Conservation (phyloP, 2,797 vertebrate species). For the Anguilla marmorata region DNA sequence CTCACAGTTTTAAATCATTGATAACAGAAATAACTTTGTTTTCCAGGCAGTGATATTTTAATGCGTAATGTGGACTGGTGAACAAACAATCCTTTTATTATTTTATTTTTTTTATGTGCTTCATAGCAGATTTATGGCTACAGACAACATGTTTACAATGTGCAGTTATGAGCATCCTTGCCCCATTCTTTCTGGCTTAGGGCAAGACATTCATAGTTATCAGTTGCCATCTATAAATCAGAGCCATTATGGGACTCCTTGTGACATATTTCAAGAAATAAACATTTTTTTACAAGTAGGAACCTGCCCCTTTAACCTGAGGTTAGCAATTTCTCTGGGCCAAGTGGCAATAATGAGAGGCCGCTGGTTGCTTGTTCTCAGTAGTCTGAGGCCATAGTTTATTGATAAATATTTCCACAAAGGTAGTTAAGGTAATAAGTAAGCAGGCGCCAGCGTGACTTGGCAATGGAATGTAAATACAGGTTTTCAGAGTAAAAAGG, state of each 20-base stretch:
- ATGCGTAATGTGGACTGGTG: not conserved
- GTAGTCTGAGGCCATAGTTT: not conserved
- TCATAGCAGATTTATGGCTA: not conserved
- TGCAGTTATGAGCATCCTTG: not conserved
- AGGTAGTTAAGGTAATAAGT: not conserved
- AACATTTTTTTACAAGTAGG: not conserved
- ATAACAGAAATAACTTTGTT: constrained; percentile 27
- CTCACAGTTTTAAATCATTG: constrained; percentile 31
- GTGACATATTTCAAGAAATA: not conserved
- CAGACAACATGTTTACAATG: not conserved
- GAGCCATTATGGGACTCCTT: not conserved
- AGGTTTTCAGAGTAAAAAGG: not conserved
- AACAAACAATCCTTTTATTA: not conserved
- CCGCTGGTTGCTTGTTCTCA: not conserved
- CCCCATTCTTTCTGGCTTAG: not conserved
- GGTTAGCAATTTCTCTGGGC: not conserved
- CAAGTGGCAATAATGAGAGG: not conserved
- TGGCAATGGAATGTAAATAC: not conserved
- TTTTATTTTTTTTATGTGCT: not conserved
- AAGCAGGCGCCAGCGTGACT: not conserved
- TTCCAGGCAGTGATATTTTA: not conserved
- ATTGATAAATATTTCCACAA: constrained; percentile 5
- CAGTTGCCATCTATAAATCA: constrained; percentile 2
- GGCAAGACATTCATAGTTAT: not conserved
- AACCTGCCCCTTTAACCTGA: not conserved